Base-by-base conservation (phyloP, 2,797 vertebrate species). In the Geotrypetes seraphini region DNA sequence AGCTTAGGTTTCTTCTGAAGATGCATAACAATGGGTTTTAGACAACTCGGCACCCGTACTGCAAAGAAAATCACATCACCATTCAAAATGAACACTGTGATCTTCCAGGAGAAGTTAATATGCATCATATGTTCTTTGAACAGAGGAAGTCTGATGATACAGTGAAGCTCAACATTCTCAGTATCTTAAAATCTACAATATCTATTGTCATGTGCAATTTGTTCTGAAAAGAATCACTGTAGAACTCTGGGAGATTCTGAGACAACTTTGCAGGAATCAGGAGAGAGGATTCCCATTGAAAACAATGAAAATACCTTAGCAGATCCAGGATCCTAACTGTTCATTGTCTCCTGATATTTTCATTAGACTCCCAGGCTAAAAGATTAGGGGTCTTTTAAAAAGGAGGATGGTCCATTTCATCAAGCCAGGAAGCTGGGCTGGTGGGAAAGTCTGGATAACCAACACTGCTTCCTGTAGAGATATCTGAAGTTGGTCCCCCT, bases 361-460 rank as follows among this genome's bases (percentile, higher is more conserved):
- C 44, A 57, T 44, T 18, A 53, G 10, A 10, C 44, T 64, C 28
- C 69, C 26, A 24, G 52, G 60, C 60, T 41, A 39, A 32, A 19
- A 41, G 33, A 50, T n/a, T 28, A 39, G 34, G 21, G 15, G 25
- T 30, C n/a, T 23, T 44, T 70, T 90, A 98, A 79, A 98, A 98
- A 66, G 96, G 92, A 60, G 93, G 89, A 64, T 95, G 93, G 83
- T 97, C 95, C 95, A 97, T 94, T 70, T 97, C 95, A 11, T 97
- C 95, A 41, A 98, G 86, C 95, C 95, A 98, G 13, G 95, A 98
- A 37, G 86, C 93, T 1, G 94, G 95, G 64, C 95, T 98, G 40
- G 93, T 95, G 54, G 95, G 95, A 78, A 98, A 98, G 84, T 98
- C 95, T 8, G 95, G 95, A 66, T 97, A 97, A 60, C 95, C 94